These are phyloP conservation scores for Sminthurinus aureus DNA, from an alignment of 2,888 invertebrate species.

Conservation along the genomic window DNA sequence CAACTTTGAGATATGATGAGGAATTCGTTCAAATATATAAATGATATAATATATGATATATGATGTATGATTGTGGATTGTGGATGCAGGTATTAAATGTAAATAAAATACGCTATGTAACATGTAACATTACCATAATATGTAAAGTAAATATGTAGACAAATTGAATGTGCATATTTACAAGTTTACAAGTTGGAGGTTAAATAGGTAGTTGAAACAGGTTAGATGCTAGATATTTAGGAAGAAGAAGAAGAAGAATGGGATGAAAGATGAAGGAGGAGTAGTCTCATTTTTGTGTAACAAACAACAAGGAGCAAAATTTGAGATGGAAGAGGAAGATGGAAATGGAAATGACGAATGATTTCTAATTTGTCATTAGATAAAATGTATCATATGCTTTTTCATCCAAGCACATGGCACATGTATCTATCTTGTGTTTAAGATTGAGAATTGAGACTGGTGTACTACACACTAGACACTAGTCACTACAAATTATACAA, in stretches of 20 bases:
- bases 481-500: too few species aligned
- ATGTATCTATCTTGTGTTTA: too few species aligned
- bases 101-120: not conserved
- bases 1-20: not conserved
- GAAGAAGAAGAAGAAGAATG: not conserved
- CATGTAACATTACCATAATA: not conserved
- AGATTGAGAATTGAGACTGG: not conserved
- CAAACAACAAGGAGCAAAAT: too few species aligned
- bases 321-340: too few species aligned
- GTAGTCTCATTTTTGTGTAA: too few species aligned
- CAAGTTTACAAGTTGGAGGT: not conserved
- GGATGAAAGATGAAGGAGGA: not conserved
- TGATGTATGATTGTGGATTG: not conserved
- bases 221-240: not conserved
- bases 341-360: not conserved
- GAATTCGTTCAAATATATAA: not conserved
- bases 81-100: not conserved
- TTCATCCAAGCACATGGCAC: too few species aligned
- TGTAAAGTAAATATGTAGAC: too few species aligned
- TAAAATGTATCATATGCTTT: too few species aligned
- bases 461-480: not conserved
- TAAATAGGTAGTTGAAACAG: not conserved
- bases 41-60: not conserved
- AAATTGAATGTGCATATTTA: not conserved
- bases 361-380: not conserved